Conservation (phyloP, 2,797 vertebrate species). For the Sebastiscus albofasciatus region DNA sequence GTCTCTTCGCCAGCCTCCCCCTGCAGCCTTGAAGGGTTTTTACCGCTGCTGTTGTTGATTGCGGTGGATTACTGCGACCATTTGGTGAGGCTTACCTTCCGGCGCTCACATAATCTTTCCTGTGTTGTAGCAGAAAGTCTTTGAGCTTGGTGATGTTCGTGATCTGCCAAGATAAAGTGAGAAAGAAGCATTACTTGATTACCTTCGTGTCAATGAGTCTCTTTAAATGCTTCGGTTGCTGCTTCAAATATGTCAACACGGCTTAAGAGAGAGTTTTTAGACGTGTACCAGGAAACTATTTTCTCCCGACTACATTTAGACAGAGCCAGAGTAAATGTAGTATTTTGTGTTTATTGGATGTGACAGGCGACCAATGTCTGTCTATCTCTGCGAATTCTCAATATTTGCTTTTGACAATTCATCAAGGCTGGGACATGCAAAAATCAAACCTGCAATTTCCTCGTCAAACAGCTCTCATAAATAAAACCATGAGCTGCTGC, state of each 20-base stretch:
- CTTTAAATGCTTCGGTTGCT: conserved; percentile 32
- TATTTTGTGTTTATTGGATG: conserved; percentile 57
- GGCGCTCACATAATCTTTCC: conserved; percentile 96
- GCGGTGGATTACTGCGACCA: conserved; percentile 19
- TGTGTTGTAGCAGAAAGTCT: conserved; percentile 96
- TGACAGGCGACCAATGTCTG: conserved; percentile 62
- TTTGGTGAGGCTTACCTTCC: conserved; percentile 85
- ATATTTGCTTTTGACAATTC: conserved; percentile 72
- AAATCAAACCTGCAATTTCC: conserved; percentile 75
- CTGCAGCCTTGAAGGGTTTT: conserved; percentile 30
- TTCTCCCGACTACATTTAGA: conserved; percentile 32
- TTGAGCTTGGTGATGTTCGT: conserved; percentile 96
- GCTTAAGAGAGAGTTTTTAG: conserved; percentile 44
- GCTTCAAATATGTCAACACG: conserved; percentile 32
- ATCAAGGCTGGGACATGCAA: conserved; percentile 60
- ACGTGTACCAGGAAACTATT: conserved; percentile 53
- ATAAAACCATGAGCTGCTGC: conserved; percentile 57
- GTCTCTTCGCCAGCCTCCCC: background rate
- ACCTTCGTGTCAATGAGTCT: conserved; percentile 25
- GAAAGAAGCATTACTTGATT: conserved; percentile 53
- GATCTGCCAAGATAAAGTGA: conserved; percentile 84
- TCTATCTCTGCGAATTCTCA: conserved; percentile 60
- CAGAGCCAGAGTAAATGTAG: conserved; percentile 57
- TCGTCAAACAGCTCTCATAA: conserved; percentile 64
- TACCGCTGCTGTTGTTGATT: conserved; percentile 28